These are phyloP conservation scores for Macquaria australasica DNA, from an alignment of 2,113 vertebrate genomes.

Conservation along the genomic window DNA sequence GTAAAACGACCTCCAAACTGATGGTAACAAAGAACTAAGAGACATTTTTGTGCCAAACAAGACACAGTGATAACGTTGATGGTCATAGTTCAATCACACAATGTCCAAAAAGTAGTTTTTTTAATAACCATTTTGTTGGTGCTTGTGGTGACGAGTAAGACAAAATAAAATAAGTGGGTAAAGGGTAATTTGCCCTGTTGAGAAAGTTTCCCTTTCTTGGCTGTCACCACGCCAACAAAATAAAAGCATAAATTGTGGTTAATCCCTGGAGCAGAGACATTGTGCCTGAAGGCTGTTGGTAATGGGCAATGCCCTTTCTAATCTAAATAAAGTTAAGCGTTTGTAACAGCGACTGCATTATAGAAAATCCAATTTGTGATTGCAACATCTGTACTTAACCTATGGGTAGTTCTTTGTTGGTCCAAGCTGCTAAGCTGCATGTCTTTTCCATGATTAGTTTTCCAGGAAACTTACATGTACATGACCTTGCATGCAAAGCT, in stretches of 20 bases:
- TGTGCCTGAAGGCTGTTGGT: constrained; percentile 70
- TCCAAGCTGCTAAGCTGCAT: constrained; percentile 60
- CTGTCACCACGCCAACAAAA: constrained; percentile 56
- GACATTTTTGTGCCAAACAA: constrained; percentile 28
- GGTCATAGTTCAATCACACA: constrained; percentile 9
- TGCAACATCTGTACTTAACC: constrained; percentile 74
- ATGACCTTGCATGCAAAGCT: constrained; percentile 74
- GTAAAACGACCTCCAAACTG: constrained; percentile 34
- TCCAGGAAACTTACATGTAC: constrained; percentile 68
- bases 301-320: constrained; percentile 70
- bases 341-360: constrained; percentile 71
- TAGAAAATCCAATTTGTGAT: constrained; percentile 82
- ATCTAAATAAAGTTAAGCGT: constrained; percentile 78
- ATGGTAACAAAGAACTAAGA: constrained; percentile 35
- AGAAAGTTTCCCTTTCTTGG: constrained; percentile 60
- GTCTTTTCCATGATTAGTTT: constrained; percentile 72
- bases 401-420: constrained; percentile 62
- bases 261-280: constrained; percentile 66
- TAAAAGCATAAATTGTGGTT: constrained; percentile 74
- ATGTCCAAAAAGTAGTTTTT: constrained; percentile 36
- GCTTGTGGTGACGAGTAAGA: constrained; percentile 44
- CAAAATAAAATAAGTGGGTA: constrained; percentile 56
- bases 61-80: constrained; percentile 35
- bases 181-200: constrained; percentile 51
- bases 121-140: constrained; percentile 54